Evolutionary conservation across 1,140 invertebrate genomes (phyloP), one percentile per base, ranked within the genome.

Genomic region (Macrocentrus cingulum): DNA sequence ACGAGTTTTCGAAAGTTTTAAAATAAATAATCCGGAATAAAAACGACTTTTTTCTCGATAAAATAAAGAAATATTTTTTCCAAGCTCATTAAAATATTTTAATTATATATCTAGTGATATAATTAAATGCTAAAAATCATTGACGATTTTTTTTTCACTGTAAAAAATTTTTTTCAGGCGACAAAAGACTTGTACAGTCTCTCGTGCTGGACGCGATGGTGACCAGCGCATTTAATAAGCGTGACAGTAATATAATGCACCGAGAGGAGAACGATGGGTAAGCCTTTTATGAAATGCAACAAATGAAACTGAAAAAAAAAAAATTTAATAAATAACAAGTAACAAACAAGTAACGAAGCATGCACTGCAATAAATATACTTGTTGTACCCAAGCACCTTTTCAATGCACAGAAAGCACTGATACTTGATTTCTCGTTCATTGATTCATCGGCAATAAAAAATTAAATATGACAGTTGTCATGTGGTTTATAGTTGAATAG

Each of bases 131-230:
- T n/a, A n/a, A n/a, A n/a, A n/a, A n/a, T n/a, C n/a, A n/a, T n/a
- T n/a, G n/a, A n/a, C n/a, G n/a, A n/a, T n/a, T n/a, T 55, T 46
- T 32, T 53, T 62, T 9, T 9, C 56, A 62, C 41, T 48, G 9
- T 5, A 29, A 29, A 29, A 29, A 29, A 29, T 61, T 0, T 18
- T 11, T 3, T 69, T 74, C 66, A 88, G 87, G 91, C 82, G 91
- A 94, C 75, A 90, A 91, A 80, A 85, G 84, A 66, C 81, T 94
- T 63, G 76, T 93, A 60, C 90, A 93, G 75, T 90, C 88, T 36
- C 79, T 94, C 52, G 87, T 92, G 51, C 85, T 91, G 72, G 91
- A 94, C 75, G 91, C 91, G 1, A 84, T 86, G 75, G 85, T 90
- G 23, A 91, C 90, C 13, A 84, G 91, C 67, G 86, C 85, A 55